Evolutionary conservation across 2,888 invertebrate genomes (phyloP), one percentile per base, ranked within the genome.

Genomic region (Drosophila quasianomalipes): DNA sequence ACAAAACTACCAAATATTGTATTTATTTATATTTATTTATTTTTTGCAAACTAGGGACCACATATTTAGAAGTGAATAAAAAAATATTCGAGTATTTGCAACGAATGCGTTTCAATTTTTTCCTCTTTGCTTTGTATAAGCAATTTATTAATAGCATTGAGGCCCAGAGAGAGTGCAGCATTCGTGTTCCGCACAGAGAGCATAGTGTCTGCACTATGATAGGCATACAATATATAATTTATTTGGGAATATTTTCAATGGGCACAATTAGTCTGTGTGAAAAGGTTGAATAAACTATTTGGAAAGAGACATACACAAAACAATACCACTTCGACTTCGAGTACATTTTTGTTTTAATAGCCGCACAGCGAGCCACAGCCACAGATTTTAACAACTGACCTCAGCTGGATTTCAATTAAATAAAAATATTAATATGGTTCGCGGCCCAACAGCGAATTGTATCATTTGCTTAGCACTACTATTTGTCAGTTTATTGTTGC

Each of bases 141-240:
- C 53, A 35, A 39, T 31, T 77, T 79, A 81, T 80, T 74, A 82
- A 81, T 81, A 81, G 81, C 57, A 61, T 74, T 65, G 82, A 81
- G 81, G 74, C 81, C 81, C 81, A 75, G 82, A 61, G 70, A 74
- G 70, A 59, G 60, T 66, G 71, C 67, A 55, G 59, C 55, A 49
- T 47, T 39, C 53, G 60, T 33, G 31, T 30, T 61, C 66, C 26
- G 68, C 26, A 54, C 55, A 35, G 65, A 57, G 68, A 75, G 72
- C 37, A 22, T 16, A 60, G 22, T 60, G 41, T 53, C 37, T 49
- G 16, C 22, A 52, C n/a, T 41, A 59, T 53, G 67, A 62, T 39
- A 64, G 60, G 67, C 70, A 76, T 67, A 58, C 35, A 52, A 67
- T 72, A 71, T 73, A 74, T 78, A 12, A 65, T 70, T 74, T 61